phyloP scores from a whole-genome alignment of 2,888 invertebrate genomes.

The Macropis europaea region DNA sequence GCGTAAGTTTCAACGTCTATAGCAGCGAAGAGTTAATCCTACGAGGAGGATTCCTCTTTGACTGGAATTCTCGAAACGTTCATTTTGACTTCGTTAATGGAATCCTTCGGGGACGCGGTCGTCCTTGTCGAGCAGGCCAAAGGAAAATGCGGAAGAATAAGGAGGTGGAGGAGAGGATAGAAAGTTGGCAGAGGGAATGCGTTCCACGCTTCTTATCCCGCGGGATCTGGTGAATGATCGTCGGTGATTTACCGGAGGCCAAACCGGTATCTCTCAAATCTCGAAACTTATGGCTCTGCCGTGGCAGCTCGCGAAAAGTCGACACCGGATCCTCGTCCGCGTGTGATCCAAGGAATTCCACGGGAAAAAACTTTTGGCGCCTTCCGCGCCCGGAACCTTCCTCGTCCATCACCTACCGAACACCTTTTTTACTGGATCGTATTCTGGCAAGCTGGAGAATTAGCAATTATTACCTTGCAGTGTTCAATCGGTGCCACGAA shows the following conservation, averaged over 20 bases:
- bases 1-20: no score
- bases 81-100: conserved; percentile 35
- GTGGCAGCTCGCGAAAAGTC: conserved; percentile 50
- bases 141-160: not conserved
- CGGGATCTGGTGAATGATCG: conserved; percentile 69
- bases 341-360: conserved; percentile 24
- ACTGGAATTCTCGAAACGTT: conserved; percentile 7
- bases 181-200: conserved; percentile 58
- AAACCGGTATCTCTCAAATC: conserved; percentile 57
- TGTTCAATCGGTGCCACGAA: no score
- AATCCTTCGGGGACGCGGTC: conserved; percentile 1
- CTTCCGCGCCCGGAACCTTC: no score
- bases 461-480: no score
- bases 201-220: conserved; percentile 56
- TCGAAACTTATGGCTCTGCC: conserved; percentile 57
- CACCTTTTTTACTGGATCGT: no score
- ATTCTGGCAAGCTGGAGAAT: no score
- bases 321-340: conserved; percentile 28
- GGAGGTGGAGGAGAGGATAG: not conserved
- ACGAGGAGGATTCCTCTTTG: not conserved
- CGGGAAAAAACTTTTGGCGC: conserved; percentile 19
- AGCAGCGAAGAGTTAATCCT: no score
- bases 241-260: conserved; percentile 66
- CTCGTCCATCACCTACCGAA: no score
- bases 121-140: not conserved